These are phyloP conservation scores for Thunnus maccoyii DNA, from an alignment of 2,113 vertebrate genomes.

Conservation along the genomic window DNA sequence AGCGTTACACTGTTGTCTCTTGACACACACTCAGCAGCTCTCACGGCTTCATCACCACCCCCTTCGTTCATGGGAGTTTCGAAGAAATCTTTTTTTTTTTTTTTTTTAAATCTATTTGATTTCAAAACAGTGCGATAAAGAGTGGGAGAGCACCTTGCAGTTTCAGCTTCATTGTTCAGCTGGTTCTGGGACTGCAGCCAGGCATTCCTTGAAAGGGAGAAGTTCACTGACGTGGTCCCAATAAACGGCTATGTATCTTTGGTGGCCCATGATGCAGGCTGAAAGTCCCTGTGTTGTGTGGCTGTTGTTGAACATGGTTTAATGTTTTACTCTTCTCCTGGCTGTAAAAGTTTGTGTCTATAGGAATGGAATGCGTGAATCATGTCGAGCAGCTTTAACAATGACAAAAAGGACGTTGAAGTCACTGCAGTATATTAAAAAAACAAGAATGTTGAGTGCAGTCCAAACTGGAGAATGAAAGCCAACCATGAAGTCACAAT, in stretches of 20 bases:
- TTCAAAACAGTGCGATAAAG: constrained; percentile 7
- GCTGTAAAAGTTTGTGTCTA: constrained; percentile 46
- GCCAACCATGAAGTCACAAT: constrained; percentile 13
- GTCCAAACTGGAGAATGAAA: constrained; percentile 24
- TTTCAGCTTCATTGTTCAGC: constrained; percentile 39
- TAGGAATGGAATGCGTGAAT: constrained; percentile 68
- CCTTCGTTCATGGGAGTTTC: constrained; percentile 26
- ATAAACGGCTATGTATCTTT: constrained; percentile 42
- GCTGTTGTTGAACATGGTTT: constrained; percentile 44
- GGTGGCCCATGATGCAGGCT: constrained; percentile 28
- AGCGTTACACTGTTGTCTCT: constrained; percentile 26
- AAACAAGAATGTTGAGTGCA: constrained; percentile 28
- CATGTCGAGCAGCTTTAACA: constrained; percentile 21
- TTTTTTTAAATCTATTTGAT: constrained; percentile 26
- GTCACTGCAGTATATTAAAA: constrained; percentile 24
- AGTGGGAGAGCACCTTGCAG: constrained; percentile 49
- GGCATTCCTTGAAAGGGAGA: constrained; percentile 22
- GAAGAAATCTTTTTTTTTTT: constrained; percentile 3
- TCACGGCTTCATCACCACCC: constrained; percentile 33
- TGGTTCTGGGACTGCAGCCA: constrained; percentile 39
- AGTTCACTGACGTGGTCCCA: constrained; percentile 8
- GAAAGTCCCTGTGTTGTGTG: constrained; percentile 30
- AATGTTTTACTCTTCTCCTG: constrained; percentile 67
- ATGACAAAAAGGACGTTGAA: constrained; percentile 28
- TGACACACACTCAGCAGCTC: constrained; percentile 22